Evolutionary conservation across 2,113 vertebrate genomes (phyloP).

Genomic region (Campylorhamphus procurvoides): DNA sequence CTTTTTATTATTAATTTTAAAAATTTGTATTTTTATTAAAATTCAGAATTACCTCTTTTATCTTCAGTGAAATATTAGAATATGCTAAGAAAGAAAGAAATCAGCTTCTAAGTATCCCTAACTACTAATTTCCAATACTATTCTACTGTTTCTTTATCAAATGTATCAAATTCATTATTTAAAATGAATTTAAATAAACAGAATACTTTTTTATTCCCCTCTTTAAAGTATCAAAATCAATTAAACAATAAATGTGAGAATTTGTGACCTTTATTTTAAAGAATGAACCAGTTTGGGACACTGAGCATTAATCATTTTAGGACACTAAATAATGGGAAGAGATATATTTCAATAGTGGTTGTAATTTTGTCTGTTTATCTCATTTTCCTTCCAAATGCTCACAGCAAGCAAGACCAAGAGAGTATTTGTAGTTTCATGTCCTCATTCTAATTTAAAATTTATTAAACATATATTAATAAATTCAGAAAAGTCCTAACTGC

Average conservation of each 20-base stretch:
- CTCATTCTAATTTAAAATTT: background rate
- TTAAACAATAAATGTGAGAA: background rate
- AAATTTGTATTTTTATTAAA: background rate
- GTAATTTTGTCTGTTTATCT: background rate
- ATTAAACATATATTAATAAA: background rate
- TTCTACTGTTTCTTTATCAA: background rate
- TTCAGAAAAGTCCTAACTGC: background rate
- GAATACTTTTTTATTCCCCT: background rate
- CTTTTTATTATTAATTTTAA: background rate
- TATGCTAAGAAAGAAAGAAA: background rate
- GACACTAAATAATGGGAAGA: background rate
- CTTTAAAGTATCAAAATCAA: background rate
- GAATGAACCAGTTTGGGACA: background rate
- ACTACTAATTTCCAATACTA: background rate
- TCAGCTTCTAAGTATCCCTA: background rate
- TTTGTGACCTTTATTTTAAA: background rate
- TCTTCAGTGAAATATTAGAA: background rate
- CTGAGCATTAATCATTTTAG: background rate
- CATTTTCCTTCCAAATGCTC: background rate
- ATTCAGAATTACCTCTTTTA: background rate
- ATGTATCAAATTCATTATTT: background rate
- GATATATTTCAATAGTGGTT: background rate
- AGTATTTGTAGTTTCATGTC: background rate
- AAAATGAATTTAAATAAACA: background rate
- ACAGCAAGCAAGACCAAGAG: background rate